Base-by-base conservation (phyloP, 2,797 vertebrate genomes). In the Typhlichthys eigenmanni region DNA sequence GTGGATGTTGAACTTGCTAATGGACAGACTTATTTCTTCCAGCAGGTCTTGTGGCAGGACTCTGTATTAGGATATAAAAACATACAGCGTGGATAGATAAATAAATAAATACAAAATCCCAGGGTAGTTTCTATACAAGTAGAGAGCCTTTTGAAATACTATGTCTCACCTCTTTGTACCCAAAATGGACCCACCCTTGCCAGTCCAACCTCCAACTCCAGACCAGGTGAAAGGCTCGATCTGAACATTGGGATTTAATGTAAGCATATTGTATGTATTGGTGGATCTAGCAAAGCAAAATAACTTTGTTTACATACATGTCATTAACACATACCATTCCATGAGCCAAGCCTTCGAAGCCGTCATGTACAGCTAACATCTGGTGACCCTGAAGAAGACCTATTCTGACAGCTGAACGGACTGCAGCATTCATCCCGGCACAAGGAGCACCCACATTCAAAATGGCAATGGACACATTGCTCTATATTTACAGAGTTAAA, bases 351-450 rank as follows among this genome's bases (percentile, higher is more conserved):
- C 96, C 96, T 48, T 97, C 95, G 0, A 97, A 98, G 74, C 96
- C 93, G 0, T 98, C 96, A 0, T 95, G 94, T 43, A 98, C 93
- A 0, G 92, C 95, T 63, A 96, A 85, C 92, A 98, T 93, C 2
- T 90, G 90, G 84, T 96, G 96, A 2, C 96, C 96, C 17, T 96
- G 95, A 62, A 95, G 94, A 65, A 98, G 91, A 1, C 94, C 96
- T 0, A 93, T 91, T 50, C 96, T 93, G 66, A 98, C 94, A 0
- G 94, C 91, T 0, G 95, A 88, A 14, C 96, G 90, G 13, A 98
- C 96, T 0, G 95, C 93, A 0, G 95, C 96, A 0, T 98, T 98
- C 96, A 98, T 98, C 8, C 96, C 96, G 0, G 96, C 93, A 0
- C 95, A 95, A 0, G 96, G 96, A 2, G 96, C 96, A 0, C 96